Evolutionary conservation across 2,888 invertebrate genomes (phyloP).

Genomic region (Acleris holmiana): DNA sequence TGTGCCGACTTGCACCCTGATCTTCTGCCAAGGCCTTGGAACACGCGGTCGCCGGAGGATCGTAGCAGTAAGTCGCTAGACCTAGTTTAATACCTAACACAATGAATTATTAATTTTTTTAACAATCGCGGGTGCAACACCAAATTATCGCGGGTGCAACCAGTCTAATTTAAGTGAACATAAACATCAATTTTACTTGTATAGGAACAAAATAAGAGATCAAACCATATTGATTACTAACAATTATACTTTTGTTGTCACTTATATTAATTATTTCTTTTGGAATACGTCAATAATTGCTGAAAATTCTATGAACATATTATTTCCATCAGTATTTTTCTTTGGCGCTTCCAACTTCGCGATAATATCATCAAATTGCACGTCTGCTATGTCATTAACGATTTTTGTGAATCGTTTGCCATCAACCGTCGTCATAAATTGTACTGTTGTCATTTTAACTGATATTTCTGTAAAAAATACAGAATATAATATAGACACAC

Average conservation of each 20-base stretch:
- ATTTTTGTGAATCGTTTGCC: too few species aligned
- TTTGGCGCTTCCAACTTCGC: conserved; percentile 44
- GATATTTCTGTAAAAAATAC: conserved; percentile 39
- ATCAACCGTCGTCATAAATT: too few species aligned
- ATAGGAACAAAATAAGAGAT: conserved; percentile 41
- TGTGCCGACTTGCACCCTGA: too few species aligned
- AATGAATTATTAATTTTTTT: conserved; percentile 28
- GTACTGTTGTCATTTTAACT: conserved; percentile 44
- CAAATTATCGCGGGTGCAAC: conserved; percentile 35
- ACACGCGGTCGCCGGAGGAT: too few species aligned
- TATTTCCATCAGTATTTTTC: conserved; percentile 42
- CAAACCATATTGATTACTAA: conserved; percentile 3
- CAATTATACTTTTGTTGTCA: conserved; percentile 36
- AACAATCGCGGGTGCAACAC: conserved; percentile 36
- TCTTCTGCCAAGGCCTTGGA: too few species aligned
- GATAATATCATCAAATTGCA: conserved; percentile 42
- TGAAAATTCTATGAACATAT: conserved; percentile 43
- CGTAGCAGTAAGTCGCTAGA: too few species aligned
- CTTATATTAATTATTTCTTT: too few species aligned
- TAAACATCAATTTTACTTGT: conserved; percentile 37
- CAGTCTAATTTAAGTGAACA: conserved; percentile 39
- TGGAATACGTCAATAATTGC: conserved; percentile 41
- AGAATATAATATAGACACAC: conserved; percentile 37
- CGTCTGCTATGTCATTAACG: too few species aligned
- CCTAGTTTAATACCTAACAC: too few species aligned